Conservation (phyloP, 2,888 invertebrate species). For the Pammene fasciana region DNA sequence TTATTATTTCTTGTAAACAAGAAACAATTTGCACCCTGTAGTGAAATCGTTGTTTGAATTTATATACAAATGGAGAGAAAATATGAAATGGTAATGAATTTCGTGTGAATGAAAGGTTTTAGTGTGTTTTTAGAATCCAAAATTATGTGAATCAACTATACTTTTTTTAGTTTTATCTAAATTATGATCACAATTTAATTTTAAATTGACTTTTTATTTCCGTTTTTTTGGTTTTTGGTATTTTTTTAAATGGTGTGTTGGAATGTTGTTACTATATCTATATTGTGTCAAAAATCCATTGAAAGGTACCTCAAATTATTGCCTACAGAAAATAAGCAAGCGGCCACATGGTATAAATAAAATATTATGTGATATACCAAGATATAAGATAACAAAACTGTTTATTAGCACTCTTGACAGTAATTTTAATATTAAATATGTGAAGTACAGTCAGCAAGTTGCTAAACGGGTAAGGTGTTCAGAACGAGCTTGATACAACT, state of each 20-base stretch:
- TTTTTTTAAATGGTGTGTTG: slow-evolving; percentile 6
- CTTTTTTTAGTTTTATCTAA: slow-evolving; percentile 9
- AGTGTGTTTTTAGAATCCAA: slow-evolving; percentile 2
- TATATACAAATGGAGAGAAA: not conserved
- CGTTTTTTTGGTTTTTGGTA: slow-evolving; percentile 8
- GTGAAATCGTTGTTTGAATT: not conserved
- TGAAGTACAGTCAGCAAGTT: too few species aligned
- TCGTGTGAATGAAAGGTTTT: slow-evolving; percentile 1
- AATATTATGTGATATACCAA: too few species aligned
- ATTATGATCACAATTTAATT: slow-evolving; percentile 26
- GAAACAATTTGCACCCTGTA: not conserved
- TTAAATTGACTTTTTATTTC: slow-evolving; percentile 10
- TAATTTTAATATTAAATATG: too few species aligned
- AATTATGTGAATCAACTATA: not conserved
- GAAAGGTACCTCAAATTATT: not conserved
- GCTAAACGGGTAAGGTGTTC: too few species aligned
- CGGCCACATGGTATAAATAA: too few species aligned
- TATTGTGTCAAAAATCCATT: not conserved
- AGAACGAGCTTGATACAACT: too few species aligned
- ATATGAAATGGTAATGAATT: not conserved
- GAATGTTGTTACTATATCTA: slow-evolving; percentile 3
- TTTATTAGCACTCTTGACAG: too few species aligned
- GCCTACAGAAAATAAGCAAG: not conserved
- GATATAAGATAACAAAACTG: too few species aligned
- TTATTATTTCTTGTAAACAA: not conserved